These are phyloP conservation scores for Salvelinus sp. DNA, from an alignment of 2,113 vertebrate species.

Conservation along the genomic window DNA sequence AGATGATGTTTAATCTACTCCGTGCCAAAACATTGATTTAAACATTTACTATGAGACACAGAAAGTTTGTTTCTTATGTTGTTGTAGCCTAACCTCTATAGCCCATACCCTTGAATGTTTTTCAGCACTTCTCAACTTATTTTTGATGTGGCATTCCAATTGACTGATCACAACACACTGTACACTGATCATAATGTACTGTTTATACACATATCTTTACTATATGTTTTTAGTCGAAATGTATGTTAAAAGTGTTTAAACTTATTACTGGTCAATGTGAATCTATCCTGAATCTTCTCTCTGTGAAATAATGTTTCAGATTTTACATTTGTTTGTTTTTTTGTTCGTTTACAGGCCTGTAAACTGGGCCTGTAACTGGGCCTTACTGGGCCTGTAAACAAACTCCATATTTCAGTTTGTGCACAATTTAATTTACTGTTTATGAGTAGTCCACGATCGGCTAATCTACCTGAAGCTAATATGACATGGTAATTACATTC, in stretches of 20 bases:
- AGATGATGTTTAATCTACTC: neutral
- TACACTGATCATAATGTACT: constrained; percentile 13
- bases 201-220: constrained; percentile 31
- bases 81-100: too few species aligned
- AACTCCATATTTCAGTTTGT: neutral
- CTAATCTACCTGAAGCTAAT: constrained; percentile 50
- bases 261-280: constrained; percentile 5
- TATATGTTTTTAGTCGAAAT: neutral
- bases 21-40: neutral
- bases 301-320: constrained; percentile 2
- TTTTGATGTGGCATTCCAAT: constrained; percentile 7
- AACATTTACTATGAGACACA: neutral
- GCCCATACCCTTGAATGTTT: neutral
- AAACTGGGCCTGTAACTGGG: neutral
- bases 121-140: neutral
- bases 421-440: constrained; percentile 14
- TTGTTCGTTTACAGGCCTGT: neutral
- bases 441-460: constrained; percentile 31
- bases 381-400: neutral
- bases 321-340: neutral
- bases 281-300: constrained; percentile 17
- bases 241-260: neutral
- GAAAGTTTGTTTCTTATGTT: neutral
- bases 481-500: constrained; percentile 34
- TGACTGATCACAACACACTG: neutral